Evolutionary conservation across 2,888 invertebrate species (phyloP).

Genomic region (Phortica okadai): DNA sequence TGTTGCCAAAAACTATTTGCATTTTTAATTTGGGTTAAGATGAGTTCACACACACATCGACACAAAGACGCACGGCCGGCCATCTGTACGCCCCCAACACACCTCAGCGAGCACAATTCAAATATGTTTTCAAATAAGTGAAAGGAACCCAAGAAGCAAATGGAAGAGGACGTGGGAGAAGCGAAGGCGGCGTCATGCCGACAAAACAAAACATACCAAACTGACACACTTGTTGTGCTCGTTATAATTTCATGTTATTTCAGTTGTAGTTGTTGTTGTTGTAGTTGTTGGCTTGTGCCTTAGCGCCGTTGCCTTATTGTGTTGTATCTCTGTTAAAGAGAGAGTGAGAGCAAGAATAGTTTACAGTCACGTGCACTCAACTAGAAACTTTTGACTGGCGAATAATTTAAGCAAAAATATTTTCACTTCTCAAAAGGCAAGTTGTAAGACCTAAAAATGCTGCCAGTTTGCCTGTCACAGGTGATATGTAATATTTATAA

Average conservation of each 20-base stretch:
- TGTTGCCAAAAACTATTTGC: constrained; percentile 52
- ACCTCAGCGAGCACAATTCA: not conserved
- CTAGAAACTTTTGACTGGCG: constrained; percentile 1
- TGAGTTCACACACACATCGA: constrained; percentile 38
- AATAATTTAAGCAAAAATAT: not conserved
- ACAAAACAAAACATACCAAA: constrained; percentile 12
- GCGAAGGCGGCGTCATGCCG: not conserved
- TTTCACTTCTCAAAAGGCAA: no score
- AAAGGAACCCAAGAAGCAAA: not conserved
- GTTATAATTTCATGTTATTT: constrained; percentile 25
- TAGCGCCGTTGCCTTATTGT: not conserved
- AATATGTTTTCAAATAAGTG: not conserved
- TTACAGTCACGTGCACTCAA: constrained; percentile 16
- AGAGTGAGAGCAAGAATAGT: not conserved
- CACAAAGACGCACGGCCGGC: constrained; percentile 4
- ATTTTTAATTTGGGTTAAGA: constrained; percentile 57
- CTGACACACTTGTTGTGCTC: constrained; percentile 51
- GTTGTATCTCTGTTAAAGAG: not conserved
- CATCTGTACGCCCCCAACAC: not conserved
- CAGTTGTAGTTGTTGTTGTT: constrained; percentile 36
- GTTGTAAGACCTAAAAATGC: no score
- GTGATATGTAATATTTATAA: constrained; percentile 2
- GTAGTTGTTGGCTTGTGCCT: not conserved
- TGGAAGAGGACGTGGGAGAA: not conserved
- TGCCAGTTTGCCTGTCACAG: not conserved